Conservation (phyloP, 1,140 invertebrate species). For the Pseudomyrmex pallidus region DNA sequence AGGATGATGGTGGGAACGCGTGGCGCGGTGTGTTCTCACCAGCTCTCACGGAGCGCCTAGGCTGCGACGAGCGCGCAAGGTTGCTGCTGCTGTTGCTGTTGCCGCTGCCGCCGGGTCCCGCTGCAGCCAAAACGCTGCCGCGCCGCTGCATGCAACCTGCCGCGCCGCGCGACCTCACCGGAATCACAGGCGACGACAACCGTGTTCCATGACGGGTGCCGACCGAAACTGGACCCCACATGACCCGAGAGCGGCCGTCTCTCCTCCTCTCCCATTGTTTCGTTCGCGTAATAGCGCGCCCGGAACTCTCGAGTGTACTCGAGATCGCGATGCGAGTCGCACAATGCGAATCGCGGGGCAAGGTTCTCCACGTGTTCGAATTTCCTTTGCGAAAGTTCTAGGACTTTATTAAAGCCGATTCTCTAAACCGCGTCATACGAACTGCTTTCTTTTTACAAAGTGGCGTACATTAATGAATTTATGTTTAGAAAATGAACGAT, state of each 20-base stretch:
- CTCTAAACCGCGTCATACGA: neutral
- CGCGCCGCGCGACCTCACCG: conserved; percentile 41
- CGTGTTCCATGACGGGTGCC: conserved; percentile 48
- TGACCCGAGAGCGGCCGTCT: conserved; percentile 34
- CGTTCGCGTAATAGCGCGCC: conserved; percentile 40
- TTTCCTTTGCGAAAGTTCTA: conserved; percentile 10
- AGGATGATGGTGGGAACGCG: conserved; percentile 85
- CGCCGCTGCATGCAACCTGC: conserved; percentile 74
- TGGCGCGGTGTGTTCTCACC: conserved; percentile 84
- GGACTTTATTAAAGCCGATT: conserved; percentile 3
- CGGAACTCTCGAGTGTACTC: conserved; percentile 43
- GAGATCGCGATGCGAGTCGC: conserved; percentile 18
- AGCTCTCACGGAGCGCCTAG: conserved; percentile 73
- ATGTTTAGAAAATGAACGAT: neutral
- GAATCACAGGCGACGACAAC: conserved; percentile 55
- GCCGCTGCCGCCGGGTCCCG: conserved; percentile 49
- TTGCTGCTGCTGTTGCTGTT: conserved; percentile 52
- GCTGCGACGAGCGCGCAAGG: conserved; percentile 73
- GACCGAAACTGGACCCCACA: conserved; percentile 62
- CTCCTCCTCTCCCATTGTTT: conserved; percentile 26
- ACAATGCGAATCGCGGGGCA: conserved; percentile 2
- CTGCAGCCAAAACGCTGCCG: conserved; percentile 48
- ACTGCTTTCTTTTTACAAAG: neutral
- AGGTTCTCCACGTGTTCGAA: no score
- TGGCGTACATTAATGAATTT: neutral